phyloP scores from a whole-genome alignment of 2,113 vertebrate species.

The Lasiurus borealis region DNA sequence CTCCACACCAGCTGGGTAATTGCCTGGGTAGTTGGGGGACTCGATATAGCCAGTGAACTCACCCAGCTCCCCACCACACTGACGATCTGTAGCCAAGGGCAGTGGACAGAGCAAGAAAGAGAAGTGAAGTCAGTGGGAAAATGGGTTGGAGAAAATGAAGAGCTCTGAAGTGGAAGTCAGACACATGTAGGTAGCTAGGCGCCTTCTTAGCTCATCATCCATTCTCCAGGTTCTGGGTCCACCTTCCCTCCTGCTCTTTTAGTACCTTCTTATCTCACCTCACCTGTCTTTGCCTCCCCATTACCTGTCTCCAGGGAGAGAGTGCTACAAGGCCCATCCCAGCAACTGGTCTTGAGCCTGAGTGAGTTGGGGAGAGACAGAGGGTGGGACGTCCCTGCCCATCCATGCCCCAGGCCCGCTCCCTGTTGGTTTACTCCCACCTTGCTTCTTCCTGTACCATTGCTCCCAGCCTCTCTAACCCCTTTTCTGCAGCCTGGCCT shows the following conservation, averaged over 20 bases:
- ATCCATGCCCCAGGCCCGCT: not conserved
- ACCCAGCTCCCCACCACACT: conserved; percentile 97
- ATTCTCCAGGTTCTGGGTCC: not conserved
- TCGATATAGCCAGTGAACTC: conserved; percentile 98
- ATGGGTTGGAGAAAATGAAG: not conserved
- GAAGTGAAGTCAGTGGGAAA: conserved; percentile 62
- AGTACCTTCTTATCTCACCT: not conserved
- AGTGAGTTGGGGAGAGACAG: not conserved
- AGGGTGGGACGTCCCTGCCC: not conserved
- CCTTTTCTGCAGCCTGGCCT: conserved; percentile 14
- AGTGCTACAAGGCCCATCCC: not conserved
- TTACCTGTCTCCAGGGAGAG: not conserved
- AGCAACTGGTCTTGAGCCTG: not conserved
- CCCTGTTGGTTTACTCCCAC: not conserved
- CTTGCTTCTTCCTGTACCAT: not conserved
- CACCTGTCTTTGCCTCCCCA: not conserved
- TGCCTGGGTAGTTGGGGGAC: conserved; percentile 98
- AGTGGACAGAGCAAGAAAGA: not conserved
- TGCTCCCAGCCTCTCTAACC: not conserved
- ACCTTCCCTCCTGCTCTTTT: conserved; percentile 3
- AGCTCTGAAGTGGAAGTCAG: not conserved
- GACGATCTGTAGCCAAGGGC: conserved; percentile 89
- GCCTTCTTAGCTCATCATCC: not conserved
- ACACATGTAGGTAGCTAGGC: not conserved
- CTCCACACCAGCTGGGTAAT: conserved; percentile 96